Conservation (phyloP, 2,113 vertebrate species). For the Cyanoderma ruficeps region DNA sequence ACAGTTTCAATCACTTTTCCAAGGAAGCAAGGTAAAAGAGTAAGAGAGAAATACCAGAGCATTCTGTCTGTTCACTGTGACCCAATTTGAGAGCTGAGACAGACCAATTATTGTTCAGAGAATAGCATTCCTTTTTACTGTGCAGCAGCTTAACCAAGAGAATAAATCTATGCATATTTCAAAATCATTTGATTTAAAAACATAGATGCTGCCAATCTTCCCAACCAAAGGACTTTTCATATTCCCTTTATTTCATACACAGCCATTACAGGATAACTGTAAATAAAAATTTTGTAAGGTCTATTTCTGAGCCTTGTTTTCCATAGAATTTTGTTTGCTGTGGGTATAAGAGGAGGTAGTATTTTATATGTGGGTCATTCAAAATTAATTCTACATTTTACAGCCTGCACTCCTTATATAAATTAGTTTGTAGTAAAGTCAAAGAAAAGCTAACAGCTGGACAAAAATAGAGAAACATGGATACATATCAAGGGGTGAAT, state of each 20-base stretch:
- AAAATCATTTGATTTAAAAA: slow-evolving; percentile 6
- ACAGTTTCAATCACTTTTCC: not conserved
- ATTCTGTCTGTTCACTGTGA: not conserved
- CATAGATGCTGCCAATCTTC: not conserved
- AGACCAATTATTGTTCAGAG: slow-evolving; percentile 7
- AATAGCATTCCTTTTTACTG: not conserved
- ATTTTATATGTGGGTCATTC: not conserved
- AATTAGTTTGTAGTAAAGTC: not conserved
- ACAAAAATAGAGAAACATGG: not conserved
- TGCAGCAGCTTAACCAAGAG: not conserved
- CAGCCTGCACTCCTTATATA: not conserved
- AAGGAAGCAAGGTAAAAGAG: not conserved
- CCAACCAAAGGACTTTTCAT: not conserved
- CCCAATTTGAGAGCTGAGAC: slow-evolving; percentile 15
- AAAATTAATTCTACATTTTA: not conserved
- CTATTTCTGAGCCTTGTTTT: not conserved
- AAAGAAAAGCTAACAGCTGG: not conserved
- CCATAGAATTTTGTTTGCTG: not conserved
- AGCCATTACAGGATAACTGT: not conserved
- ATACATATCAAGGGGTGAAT: not conserved
- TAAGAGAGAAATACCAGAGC: not conserved
- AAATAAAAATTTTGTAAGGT: not conserved
- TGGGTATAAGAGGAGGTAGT: not conserved
- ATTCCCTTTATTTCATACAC: not conserved
- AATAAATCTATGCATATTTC: slow-evolving; percentile 22